Base-by-base conservation (phyloP, 2,797 vertebrate species). In the Trachops cirrhosus region DNA sequence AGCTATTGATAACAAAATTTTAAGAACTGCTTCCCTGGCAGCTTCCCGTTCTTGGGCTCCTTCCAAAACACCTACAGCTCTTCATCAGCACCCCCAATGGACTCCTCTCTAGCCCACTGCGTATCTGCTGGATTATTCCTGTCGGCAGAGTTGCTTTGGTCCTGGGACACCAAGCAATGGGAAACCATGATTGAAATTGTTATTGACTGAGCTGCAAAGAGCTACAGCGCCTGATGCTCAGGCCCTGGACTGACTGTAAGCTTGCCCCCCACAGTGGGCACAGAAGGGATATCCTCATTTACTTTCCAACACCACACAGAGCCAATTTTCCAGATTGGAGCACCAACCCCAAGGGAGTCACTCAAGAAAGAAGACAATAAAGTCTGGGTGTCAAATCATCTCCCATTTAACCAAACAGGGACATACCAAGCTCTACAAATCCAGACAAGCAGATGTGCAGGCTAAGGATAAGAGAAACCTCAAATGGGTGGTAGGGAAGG, bases 21-120 rank as follows among this genome's bases (percentile, higher is more conserved):
- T 84, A 70, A 84, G 84, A 86, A 68, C 64, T 29, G 54, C 64
- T 89, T 57, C 26, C 34, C 16, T 14, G 64, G 64, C 89, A 75
- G 75, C 74, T 86, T 86, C 86, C 54, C 34, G 41, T 74, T 44
- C 86, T 57, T 83, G 70, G 70, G 92, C 34, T 67, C 29, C 62
- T 46, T 86, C 89, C 71, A 32, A 67, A 54, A 50, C 3, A 39
- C 71, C 50, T 2, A 5, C 2, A 50, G 50, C 50, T 78, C 24
- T 15, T 89, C 46, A 7, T 1, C n/a, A 6, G 91, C 19, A 22
- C 37, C 83, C 46, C 75, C 24, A 41, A 0, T 24, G 59, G 64
- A 26, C 52, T 11, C 78, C 29, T 67, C 70, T 71, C 44, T 18
- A 8, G 7, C 18, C 5, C 21, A 12, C 14, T 26, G 78, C 5